Conservation (phyloP, 2,113 vertebrate genomes). For the Semnopithecus entellus region DNA sequence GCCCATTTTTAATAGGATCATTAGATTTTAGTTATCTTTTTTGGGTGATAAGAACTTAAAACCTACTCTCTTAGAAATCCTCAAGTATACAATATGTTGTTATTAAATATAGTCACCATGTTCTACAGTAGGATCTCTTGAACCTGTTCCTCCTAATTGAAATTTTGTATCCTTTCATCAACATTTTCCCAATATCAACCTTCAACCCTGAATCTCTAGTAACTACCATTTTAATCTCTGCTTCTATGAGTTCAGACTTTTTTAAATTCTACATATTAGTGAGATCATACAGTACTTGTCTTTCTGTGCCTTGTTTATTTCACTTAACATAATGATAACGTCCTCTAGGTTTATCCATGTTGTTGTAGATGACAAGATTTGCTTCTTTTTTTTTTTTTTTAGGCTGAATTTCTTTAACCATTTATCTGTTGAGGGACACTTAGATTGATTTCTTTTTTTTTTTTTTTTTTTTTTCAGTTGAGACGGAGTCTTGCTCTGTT, state of each 20-base stretch:
- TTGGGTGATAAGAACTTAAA: neutral
- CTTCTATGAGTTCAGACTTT: neutral
- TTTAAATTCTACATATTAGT: neutral
- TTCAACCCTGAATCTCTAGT: neutral
- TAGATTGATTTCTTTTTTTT: too few relatives aligned
- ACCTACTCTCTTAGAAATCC: neutral
- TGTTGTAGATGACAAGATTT: neutral
- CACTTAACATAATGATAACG: neutral
- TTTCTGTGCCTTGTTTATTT: neutral
- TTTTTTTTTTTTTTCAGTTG: too few relatives aligned
- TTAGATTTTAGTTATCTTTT: too few relatives aligned
- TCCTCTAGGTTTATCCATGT: neutral
- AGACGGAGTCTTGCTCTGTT: too few relatives aligned
- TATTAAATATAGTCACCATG: neutral
- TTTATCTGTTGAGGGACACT: neutral
- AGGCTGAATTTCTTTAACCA: neutral
- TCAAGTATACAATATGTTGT: neutral
- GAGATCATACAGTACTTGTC: neutral
- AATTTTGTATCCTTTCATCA: neutral
- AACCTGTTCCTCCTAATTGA: neutral
- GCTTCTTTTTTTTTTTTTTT: neutral
- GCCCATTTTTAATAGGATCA: too few relatives aligned
- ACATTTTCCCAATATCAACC: neutral
- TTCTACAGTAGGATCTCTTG: neutral
- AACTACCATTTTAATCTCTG: neutral